A percentile compares a stretch with the other conserved stretches of the same genome.
phyloP scores from a whole-genome alignment of 2,797 vertebrate genomes.

The Gymnothorax reevesii region DNA sequence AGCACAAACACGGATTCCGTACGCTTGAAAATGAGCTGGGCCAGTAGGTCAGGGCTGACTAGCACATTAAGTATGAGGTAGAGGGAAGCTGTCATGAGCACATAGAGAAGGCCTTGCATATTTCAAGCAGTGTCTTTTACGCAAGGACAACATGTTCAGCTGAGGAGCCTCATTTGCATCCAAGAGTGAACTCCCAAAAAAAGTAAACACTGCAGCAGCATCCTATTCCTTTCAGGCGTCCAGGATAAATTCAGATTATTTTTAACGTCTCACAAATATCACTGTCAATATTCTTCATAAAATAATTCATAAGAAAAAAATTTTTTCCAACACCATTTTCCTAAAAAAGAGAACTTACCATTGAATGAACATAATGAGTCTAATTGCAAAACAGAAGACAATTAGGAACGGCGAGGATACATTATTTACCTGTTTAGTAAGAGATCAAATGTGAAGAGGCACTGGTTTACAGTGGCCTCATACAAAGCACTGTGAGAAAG shows the following conservation, averaged over 20 bases:
- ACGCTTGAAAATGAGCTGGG: not conserved
- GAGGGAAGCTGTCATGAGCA: not conserved
- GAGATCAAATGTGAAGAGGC: not conserved
- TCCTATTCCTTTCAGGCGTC: not conserved
- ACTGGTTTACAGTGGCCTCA: not conserved
- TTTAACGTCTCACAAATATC: conserved; percentile 16
- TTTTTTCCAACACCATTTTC: not conserved
- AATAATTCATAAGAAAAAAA: not conserved
- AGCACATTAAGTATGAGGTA: not conserved
- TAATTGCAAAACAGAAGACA: not conserved
- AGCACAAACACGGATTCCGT: not conserved
- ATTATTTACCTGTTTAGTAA: conserved; percentile 16
- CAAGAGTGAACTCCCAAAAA: not conserved
- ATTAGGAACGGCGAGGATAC: not conserved
- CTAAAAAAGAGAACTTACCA: not conserved
- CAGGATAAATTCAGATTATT: not conserved
- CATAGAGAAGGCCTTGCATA: conserved; percentile 1
- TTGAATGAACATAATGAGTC: not conserved
- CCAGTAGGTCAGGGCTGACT: conserved; percentile 8
- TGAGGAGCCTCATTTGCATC: not conserved
- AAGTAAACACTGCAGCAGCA: not conserved
- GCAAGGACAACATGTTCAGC: conserved; percentile 7
- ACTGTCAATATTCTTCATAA: not conserved
- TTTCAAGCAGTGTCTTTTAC: conserved; percentile 9
- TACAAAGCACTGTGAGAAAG: not conserved